A percentile compares a stretch with the other conserved stretches of the same genome.
These are phyloP conservation scores for Brachionus manjavacas DNA, from an alignment of 1,140 invertebrate genomes.

Conservation along the genomic window DNA sequence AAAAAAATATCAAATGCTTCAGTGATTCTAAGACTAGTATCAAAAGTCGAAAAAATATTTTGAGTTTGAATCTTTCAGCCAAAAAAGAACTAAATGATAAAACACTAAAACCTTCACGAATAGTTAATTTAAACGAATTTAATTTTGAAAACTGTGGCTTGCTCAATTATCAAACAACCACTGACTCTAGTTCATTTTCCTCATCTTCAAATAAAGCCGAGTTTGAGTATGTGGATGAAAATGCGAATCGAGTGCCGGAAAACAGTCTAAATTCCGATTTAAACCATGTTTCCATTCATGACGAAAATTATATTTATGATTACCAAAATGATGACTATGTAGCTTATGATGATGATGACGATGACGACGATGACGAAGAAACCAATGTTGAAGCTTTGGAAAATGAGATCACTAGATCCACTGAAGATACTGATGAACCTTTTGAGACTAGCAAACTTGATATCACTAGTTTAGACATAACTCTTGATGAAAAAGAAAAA, in stretches of 20 bases:
- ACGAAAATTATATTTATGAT: not conserved
- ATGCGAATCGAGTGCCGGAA: not conserved
- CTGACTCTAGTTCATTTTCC: not conserved
- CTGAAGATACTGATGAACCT: not conserved
- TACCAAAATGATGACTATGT: slow-evolving; percentile 27
- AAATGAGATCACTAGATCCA: not conserved
- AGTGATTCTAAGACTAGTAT: not conserved
- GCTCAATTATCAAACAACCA: not conserved
- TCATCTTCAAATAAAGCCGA: not conserved
- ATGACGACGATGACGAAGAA: not conserved
- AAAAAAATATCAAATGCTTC: not conserved
- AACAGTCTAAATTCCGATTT: slow-evolving; percentile 14
- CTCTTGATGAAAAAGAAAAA: not conserved
- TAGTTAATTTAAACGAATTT: not conserved
- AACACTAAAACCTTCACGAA: not conserved
- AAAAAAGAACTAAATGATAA: not conserved
- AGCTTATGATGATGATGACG: slow-evolving; percentile 14
- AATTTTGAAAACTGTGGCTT: not conserved
- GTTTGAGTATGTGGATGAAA: not conserved
- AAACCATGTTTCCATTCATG: not conserved
- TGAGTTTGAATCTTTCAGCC: not conserved
- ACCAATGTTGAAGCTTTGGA: not conserved
- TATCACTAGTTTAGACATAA: not conserved
- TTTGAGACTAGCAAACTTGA: not conserved
- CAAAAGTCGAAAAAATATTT: not conserved